Base-by-base conservation (phyloP, 1,140 invertebrate species). In the Atta colombica region DNA sequence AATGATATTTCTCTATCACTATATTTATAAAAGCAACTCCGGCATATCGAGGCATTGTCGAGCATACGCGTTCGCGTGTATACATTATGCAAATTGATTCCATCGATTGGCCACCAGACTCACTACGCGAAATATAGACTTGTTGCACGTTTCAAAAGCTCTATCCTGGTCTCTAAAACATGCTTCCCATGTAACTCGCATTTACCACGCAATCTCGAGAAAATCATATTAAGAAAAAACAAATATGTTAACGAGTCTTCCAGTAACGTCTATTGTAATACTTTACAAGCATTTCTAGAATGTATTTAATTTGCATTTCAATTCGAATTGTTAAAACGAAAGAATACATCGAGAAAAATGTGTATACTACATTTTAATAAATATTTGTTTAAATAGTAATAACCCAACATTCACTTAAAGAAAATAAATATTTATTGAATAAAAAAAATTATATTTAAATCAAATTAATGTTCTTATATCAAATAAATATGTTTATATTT, bases 51-150 rank as follows among this genome's bases (percentile, higher is more conserved):
- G 75, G 86, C 61, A 88, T 88, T 86, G 86, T 91, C 74, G 60
- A 88, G 86, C 72, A 85, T 87, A 90, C 68, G 87, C 86, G 86
- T 91, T 91, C 72, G 78, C 90, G 58, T 80, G 81, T 88, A 88
- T 86, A 92, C 90, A 93, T 93, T 93, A 93, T 93, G 89, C 89
- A 93, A 93, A 93, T 92, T 92, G 88, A 93, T 92, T 92, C 88
- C 89, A 93, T 93, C 90, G 92, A 93, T 93, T 92, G 87, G 69
- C 82, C 61, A 60, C 51, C 77, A 72, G 60, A 78, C 75, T 85
- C 58, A 72, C 69, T 35, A 7, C 68, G 60, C 78, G 71, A 66
- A 68, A 81, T 88, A 78, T 66, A 91, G 72, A 90, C 92, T 92
- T 89, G 88, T 92, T 89, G 91, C 74, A 61, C 77, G 84, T 91